Conservation (phyloP, 2,888 invertebrate genomes). For the Oeneis ivallda region DNA sequence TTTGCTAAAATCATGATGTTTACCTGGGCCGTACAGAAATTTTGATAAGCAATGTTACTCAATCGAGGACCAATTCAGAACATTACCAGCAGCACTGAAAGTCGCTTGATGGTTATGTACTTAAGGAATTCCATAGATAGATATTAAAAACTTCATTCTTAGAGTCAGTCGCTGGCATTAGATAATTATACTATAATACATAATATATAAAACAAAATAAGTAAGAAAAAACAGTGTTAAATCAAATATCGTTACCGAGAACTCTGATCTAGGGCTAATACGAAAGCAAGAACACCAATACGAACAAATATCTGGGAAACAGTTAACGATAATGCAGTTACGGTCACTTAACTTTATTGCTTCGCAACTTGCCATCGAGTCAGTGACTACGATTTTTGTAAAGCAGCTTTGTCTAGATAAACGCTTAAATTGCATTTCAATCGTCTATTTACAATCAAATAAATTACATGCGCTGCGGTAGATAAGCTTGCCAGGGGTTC, state of each 20-base stretch:
- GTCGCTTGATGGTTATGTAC: no score
- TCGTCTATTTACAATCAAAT: neutral
- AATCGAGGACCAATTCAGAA: no score
- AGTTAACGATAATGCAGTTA: conserved; percentile 62
- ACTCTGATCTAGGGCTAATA: conserved; percentile 33
- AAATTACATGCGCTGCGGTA: neutral
- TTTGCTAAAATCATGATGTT: no score
- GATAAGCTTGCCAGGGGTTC: neutral
- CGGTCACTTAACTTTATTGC: conserved; percentile 57
- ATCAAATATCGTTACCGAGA: conserved; percentile 45
- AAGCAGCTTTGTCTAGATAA: conserved; percentile 15
- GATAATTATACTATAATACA: neutral
- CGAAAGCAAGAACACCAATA: conserved; percentile 55
- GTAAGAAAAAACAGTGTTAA: conserved; percentile 19
- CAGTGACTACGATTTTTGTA: conserved; percentile 35
- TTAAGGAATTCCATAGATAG: no score
- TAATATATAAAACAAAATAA: no score
- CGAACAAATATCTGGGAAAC: conserved; percentile 66
- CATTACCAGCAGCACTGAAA: no score
- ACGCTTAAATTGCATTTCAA: conserved; percentile 1
- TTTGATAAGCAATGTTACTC: no score
- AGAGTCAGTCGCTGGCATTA: no score
- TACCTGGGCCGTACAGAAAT: no score
- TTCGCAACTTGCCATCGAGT: conserved; percentile 39
- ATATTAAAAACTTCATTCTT: no score